Evolutionary conservation across 2,888 invertebrate genomes (phyloP).

Genomic region (Acleris emargana): DNA sequence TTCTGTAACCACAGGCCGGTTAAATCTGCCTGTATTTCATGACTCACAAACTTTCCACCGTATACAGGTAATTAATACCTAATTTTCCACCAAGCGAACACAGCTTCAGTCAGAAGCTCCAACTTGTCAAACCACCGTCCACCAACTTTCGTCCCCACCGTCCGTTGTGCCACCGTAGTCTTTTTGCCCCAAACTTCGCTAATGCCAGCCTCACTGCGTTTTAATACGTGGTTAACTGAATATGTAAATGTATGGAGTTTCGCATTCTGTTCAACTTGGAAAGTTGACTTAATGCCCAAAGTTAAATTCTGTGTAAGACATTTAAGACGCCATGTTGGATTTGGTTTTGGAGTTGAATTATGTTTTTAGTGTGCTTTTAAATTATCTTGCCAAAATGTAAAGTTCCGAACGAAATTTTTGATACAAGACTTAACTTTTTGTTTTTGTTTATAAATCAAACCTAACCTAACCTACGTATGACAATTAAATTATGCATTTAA

Average conservation of each 20-base stretch:
- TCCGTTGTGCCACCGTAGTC: constrained; percentile 3
- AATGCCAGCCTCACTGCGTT: constrained; percentile 20
- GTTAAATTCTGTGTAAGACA: neutral
- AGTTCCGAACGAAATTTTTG: too few relatives aligned
- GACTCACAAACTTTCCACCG: too few relatives aligned
- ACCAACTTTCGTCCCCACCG: neutral
- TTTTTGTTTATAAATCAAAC: too few relatives aligned
- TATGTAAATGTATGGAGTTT: constrained; percentile 17
- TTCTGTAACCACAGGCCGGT: too few relatives aligned
- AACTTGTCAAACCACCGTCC: neutral
- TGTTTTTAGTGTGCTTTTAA: constrained; percentile 11
- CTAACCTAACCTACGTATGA: too few relatives aligned
- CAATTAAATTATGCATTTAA: too few relatives aligned
- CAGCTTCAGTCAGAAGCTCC: too few relatives aligned
- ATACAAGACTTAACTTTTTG: too few relatives aligned
- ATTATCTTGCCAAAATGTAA: too few relatives aligned
- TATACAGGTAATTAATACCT: too few relatives aligned
- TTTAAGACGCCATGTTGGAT: constrained; percentile 7
- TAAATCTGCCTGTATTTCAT: too few relatives aligned
- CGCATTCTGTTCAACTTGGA: constrained; percentile 17
- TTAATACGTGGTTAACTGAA: constrained; percentile 8
- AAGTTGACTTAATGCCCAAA: constrained; percentile 19
- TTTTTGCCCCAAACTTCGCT: constrained; percentile 16
- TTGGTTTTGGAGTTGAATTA: neutral
- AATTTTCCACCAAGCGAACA: too few relatives aligned